Percentiles rank a stretch among this genome's conserved stretches.
These are phyloP conservation scores for Papilio elwesi DNA, from an alignment of 2,888 invertebrate species.

Conservation along the genomic window DNA sequence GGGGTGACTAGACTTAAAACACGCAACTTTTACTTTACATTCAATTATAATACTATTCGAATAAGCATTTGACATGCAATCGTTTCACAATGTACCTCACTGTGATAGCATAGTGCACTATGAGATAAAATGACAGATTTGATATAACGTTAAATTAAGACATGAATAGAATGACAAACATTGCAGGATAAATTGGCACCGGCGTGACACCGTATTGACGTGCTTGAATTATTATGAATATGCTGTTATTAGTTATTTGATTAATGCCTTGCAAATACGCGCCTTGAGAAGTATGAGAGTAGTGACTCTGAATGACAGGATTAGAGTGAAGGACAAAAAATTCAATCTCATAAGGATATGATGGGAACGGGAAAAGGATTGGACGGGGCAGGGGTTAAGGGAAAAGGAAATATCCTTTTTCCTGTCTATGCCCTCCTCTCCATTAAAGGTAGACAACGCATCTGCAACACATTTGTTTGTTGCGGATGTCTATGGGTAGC, in stretches of 20 bases:
- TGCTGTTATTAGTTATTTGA: background rate
- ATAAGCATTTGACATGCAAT: background rate
- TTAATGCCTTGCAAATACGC: too few species aligned
- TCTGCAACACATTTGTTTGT: too few species aligned
- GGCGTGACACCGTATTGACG: background rate
- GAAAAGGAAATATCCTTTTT: too few species aligned
- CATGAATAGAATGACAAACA: background rate
- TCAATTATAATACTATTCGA: background rate
- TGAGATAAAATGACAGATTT: constrained; percentile 1
- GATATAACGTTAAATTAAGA: background rate
- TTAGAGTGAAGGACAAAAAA: too few species aligned
- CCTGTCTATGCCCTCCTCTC: too few species aligned
- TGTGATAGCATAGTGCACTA: background rate
- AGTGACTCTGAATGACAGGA: too few species aligned
- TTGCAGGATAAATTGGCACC: background rate
- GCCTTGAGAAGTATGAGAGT: too few species aligned
- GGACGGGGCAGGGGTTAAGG: too few species aligned
- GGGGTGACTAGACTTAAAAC: background rate
- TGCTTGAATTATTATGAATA: background rate
- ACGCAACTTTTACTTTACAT: background rate
- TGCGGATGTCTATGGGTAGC: too few species aligned
- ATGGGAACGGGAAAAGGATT: too few species aligned
- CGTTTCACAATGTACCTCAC: background rate
- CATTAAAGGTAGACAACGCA: too few species aligned
- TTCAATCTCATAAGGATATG: too few species aligned